Conservation (phyloP, 2,888 invertebrate genomes). For the Alsophila aescularia region DNA sequence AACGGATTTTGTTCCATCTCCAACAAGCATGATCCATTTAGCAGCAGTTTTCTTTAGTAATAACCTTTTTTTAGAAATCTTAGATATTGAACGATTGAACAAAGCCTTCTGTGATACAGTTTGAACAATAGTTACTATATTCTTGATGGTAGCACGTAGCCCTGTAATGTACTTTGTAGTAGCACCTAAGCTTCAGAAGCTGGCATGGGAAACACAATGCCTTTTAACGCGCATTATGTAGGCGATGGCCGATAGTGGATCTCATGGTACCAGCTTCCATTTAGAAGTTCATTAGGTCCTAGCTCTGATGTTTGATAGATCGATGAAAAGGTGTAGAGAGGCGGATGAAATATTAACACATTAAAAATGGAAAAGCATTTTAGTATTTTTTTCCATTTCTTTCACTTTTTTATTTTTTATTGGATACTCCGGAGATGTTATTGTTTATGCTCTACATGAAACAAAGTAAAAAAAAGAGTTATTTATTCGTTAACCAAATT, state of each 20-base stretch:
- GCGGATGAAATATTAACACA: constrained; percentile 10
- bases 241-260: constrained; percentile 74
- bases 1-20: no score
- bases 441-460: no score
- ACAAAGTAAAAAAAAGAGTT: no score
- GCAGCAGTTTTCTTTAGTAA: no score
- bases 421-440: no score
- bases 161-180: neutral
- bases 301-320: constrained; percentile 57
- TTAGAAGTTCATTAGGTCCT: constrained; percentile 78
- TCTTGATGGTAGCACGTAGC: neutral
- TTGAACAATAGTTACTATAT: neutral
- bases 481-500: no score
- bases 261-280: constrained; percentile 82
- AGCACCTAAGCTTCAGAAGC: constrained; percentile 11
- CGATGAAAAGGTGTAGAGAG: constrained; percentile 45
- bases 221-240: constrained; percentile 55
- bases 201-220: constrained; percentile 40
- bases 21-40: no score
- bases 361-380: neutral
- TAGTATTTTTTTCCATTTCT: no score
- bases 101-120: neutral
- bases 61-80: no score
- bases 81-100: no score
- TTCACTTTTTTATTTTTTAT: no score